These are phyloP conservation scores for Achlya flavicornis DNA, from an alignment of 2,888 invertebrate genomes.

Conservation along the genomic window DNA sequence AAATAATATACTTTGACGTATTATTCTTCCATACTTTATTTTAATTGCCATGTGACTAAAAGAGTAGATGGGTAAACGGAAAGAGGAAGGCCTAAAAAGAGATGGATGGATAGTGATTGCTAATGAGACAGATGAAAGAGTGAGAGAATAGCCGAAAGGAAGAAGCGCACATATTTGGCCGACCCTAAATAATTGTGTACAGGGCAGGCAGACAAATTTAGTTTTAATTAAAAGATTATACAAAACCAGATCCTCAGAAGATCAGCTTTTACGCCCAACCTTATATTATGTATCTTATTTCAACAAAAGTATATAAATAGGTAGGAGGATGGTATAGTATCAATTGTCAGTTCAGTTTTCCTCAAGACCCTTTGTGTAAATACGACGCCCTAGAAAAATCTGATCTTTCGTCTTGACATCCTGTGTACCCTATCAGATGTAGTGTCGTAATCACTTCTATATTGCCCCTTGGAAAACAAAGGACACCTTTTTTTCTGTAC, in stretches of 20 bases:
- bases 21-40: too few species aligned
- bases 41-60: too few species aligned
- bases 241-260: background rate
- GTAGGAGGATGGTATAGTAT: background rate
- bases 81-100: too few species aligned
- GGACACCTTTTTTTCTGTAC: constrained; percentile 1
- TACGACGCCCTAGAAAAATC: background rate
- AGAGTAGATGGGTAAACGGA: too few species aligned
- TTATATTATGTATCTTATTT: background rate
- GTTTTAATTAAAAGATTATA: too few species aligned
- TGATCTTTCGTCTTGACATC: constrained; percentile 4
- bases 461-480: constrained; percentile 10
- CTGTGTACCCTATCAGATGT: constrained; percentile 6
- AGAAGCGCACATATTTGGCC: too few species aligned
- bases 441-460: constrained; percentile 7
- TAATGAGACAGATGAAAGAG: too few species aligned
- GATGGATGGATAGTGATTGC: too few species aligned
- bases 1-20: too few species aligned
- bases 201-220: too few species aligned
- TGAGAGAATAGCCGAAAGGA: too few species aligned
- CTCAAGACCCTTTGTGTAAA: constrained; percentile 5
- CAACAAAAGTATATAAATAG: background rate
- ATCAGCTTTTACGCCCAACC: background rate
- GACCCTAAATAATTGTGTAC: too few species aligned
- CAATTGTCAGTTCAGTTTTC: background rate